Conservation (phyloP, 2,797 vertebrate genomes). For the Potorous gilbertii region DNA sequence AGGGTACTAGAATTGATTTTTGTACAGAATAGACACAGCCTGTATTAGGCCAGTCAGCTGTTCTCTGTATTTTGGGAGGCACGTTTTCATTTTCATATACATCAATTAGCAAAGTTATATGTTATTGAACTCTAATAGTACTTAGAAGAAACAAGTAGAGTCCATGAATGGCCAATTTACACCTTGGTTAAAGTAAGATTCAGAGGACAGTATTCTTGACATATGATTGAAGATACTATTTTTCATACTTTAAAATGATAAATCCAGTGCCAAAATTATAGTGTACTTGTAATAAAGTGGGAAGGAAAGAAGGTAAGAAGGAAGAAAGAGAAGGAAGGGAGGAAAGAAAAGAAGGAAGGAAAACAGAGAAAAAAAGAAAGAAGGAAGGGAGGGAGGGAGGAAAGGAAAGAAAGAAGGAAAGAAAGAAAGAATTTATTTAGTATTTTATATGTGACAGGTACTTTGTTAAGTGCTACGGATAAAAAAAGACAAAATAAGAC, state of each 20-base stretch:
- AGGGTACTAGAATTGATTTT: background rate
- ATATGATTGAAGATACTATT: constrained; percentile 11
- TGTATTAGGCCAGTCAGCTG: background rate
- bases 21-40: background rate
- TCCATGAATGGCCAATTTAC: constrained; percentile 2
- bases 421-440: background rate
- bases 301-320: background rate
- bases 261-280: background rate
- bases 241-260: background rate
- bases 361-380: no score
- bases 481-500: background rate
- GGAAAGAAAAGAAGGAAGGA: no score
- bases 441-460: background rate
- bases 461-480: background rate
- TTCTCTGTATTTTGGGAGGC: background rate
- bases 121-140: background rate
- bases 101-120: constrained; percentile 1
- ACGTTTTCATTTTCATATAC: background rate
- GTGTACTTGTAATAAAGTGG: background rate
- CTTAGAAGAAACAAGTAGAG: constrained; percentile 23
- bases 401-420: no score
- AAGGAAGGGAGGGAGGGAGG: no score
- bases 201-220: constrained; percentile 31
- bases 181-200: constrained; percentile 40
- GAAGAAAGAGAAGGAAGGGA: no score